Base-by-base conservation (phyloP, 1,140 invertebrate species). In the Acromyrmex heyeri region DNA sequence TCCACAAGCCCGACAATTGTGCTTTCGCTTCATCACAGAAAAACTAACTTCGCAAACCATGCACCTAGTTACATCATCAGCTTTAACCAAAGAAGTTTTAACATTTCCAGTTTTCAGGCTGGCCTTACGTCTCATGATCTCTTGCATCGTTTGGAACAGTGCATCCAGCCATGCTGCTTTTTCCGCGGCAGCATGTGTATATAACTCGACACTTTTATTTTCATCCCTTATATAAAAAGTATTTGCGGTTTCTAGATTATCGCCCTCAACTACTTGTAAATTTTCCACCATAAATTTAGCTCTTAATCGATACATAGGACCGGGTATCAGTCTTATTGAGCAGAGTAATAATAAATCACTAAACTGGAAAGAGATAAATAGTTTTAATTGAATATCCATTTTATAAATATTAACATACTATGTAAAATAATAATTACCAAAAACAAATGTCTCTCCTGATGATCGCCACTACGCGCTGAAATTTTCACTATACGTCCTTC, bases 1-100 rank as follows among this genome's bases (percentile, higher is more conserved):
- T 78, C 97, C 97, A 96, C 97, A 98, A 24, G 97, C 96, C 90
- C 97, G 94, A 91, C 97, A 98, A 92, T 97, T 97, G 91, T 98
- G 97, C 86, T 97, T 96, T 73, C 97, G 95, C 92, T 97, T 97
- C 86, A 97, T 97, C 16, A 97, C 96, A 3, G 97, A 97, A 93
- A 98, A 98, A 87, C 96, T 96, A 34, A 95, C 94, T 27, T 96
- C 96, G 94, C 97, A 98, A n/a, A 96, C 91, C 95, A 97, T 97
- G 92, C 97, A 98, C 95, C 96, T 97, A 3, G 96, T 97, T 0
- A 97, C 96, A 44, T 97, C 95, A 59, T 96, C 95, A 91, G 97
- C 96, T 67, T 97, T 97, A 59, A 97, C 96, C 96, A 97, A 96
- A 30, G 97, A 95, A 8, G 97, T 93, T 90, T 96, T 93, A 77